phyloP scores from a whole-genome alignment of 2,797 vertebrate genomes.

The Acridotheres tristis region DNA sequence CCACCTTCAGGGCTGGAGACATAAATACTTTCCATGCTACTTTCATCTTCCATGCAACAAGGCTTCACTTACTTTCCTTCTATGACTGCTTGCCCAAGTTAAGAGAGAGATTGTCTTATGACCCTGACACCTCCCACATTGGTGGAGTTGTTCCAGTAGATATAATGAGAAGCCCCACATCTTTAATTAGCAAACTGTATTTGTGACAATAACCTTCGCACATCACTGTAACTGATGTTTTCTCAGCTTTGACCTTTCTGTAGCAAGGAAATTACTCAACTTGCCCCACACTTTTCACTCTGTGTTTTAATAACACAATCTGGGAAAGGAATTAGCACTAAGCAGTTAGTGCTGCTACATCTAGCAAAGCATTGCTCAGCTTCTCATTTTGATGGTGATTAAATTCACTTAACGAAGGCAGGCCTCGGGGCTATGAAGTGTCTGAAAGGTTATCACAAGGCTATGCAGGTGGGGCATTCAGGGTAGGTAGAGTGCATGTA shows the following conservation, averaged over 20 bases:
- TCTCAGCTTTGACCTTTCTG: not conserved
- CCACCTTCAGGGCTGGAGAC: not conserved
- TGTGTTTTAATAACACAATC: not conserved
- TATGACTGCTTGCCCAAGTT: not conserved
- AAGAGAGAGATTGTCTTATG: not conserved
- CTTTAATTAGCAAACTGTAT: not conserved
- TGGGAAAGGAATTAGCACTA: not conserved
- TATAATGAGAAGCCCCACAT: not conserved
- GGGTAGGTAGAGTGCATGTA: not conserved
- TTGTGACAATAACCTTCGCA: not conserved
- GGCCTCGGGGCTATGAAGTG: not conserved
- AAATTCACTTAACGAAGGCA: not conserved
- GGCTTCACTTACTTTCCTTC: not conserved
- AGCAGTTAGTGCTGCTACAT: not conserved
- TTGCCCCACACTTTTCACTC: not conserved
- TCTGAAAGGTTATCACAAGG: not conserved
- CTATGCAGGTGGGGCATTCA: not conserved
- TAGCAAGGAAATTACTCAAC: not conserved
- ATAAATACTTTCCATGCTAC: not conserved
- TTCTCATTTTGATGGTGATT: not conserved
- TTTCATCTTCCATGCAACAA: not conserved
- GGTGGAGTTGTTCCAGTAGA: not conserved
- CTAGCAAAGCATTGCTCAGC: not conserved
- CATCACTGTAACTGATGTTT: not conserved
- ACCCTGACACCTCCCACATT: not conserved